Conservation (phyloP, 2,113 vertebrate genomes). For the Callocephalon fimbriatum region DNA sequence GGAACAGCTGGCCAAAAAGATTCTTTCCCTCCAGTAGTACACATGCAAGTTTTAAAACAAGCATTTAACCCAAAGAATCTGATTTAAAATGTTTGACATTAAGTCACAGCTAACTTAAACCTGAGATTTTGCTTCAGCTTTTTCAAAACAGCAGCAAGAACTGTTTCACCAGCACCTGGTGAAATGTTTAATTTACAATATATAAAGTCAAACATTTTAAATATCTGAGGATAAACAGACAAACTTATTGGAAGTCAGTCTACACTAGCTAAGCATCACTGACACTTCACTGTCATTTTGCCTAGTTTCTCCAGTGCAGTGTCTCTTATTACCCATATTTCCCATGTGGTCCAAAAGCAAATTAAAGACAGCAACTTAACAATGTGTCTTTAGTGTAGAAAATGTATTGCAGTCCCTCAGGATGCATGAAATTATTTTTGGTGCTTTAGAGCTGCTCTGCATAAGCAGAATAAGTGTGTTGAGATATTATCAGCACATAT, state of each 20-base stretch:
- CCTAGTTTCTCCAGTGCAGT: background rate
- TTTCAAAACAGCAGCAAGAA: background rate
- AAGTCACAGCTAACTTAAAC: background rate
- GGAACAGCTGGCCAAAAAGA: background rate
- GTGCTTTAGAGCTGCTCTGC: conserved; percentile 49
- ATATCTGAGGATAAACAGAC: background rate
- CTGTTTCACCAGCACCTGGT: background rate
- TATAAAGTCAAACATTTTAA: background rate
- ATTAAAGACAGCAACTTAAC: conserved; percentile 42
- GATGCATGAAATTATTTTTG: conserved; percentile 54
- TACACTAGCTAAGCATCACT: background rate
- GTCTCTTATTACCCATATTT: conserved; percentile 8
- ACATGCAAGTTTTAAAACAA: background rate
- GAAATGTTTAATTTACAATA: background rate
- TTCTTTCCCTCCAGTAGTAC: background rate
- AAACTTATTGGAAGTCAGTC: background rate
- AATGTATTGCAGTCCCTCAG: conserved; percentile 32
- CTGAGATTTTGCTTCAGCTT: background rate
- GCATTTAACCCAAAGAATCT: background rate
- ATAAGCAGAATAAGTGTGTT: conserved; percentile 50
- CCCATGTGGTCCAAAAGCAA: conserved; percentile 8
- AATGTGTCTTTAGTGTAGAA: background rate
- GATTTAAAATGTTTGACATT: background rate
- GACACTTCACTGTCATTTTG: conserved; percentile 1
- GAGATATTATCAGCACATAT: conserved; percentile 53